These are phyloP conservation scores for Scaptomyza graminum DNA, from an alignment of 1,140 invertebrate species.

Conservation along the genomic window DNA sequence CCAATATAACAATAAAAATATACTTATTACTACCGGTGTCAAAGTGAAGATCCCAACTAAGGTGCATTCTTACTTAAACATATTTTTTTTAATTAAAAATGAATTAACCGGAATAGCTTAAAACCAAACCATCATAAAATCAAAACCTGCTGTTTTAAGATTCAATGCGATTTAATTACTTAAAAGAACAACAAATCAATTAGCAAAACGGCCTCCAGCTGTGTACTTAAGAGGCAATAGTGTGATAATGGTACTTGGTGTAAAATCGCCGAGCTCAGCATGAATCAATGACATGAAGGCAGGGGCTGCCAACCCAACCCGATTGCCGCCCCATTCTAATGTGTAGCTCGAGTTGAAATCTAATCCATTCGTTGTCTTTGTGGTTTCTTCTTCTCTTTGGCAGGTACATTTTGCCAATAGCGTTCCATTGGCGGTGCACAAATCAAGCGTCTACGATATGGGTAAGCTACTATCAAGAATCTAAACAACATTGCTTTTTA, in stretches of 20 bases:
- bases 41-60: constrained; percentile 32
- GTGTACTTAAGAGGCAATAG: constrained; percentile 30
- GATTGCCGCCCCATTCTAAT: background rate
- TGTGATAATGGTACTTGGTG: constrained; percentile 28
- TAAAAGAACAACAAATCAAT: constrained; percentile 20
- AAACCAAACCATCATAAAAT: too few relatives aligned
- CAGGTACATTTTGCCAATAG: constrained; percentile 79
- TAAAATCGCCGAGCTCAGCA: constrained; percentile 43
- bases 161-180: background rate
- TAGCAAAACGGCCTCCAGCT: constrained; percentile 27
- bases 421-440: constrained; percentile 52
- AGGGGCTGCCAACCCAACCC: background rate
- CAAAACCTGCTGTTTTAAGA: background rate
- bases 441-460: constrained; percentile 49
- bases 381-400: constrained; percentile 9
- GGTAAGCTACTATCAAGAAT: constrained; percentile 5
- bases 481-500: background rate
- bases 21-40: background rate
- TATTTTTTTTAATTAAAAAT: background rate
- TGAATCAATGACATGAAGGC: constrained; percentile 31
- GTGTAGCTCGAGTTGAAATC: constrained; percentile 11
- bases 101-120: background rate
- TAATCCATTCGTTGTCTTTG: constrained; percentile 35
- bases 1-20: background rate
- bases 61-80: background rate